Conservation (phyloP, 2,888 invertebrate genomes). For the Stenodera caucasica region DNA sequence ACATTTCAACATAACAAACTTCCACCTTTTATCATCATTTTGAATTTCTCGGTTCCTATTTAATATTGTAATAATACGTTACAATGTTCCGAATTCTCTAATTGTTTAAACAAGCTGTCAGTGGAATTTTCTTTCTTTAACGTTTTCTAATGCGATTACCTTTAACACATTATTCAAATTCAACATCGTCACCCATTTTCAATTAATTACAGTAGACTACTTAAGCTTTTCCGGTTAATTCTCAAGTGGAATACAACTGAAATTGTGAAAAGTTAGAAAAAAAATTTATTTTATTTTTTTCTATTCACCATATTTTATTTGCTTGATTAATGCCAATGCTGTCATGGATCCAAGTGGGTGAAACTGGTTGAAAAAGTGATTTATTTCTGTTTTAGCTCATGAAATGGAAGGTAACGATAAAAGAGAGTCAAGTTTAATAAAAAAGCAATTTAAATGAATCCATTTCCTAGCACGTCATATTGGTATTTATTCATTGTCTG, state of each 20-base stretch:
- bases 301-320: constrained; percentile 6
- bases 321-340: constrained; percentile 18
- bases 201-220: constrained; percentile 10
- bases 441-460: constrained; percentile 20
- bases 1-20: constrained; percentile 24
- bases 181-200: constrained; percentile 9
- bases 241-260: background rate
- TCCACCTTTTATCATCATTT: constrained; percentile 19
- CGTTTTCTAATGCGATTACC: constrained; percentile 10
- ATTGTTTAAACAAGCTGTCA: constrained; percentile 19
- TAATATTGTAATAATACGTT: constrained; percentile 20
- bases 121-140: constrained; percentile 21
- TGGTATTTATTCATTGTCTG: background rate
- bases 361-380: constrained; percentile 11
- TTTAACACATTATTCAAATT: constrained; percentile 14
- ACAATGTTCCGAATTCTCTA: constrained; percentile 17
- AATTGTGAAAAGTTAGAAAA: background rate
- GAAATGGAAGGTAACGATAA: constrained; percentile 24
- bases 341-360: constrained; percentile 15
- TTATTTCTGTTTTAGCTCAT: constrained; percentile 14
- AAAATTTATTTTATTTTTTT: background rate
- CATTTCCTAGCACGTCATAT: constrained; percentile 1
- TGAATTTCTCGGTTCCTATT: constrained; percentile 19
- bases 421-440: constrained; percentile 22
- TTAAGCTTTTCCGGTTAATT: constrained; percentile 4